Evolutionary conservation across 2,888 invertebrate genomes (phyloP), one percentile per base, ranked within the genome.

Genomic region (Cryptocheilus praepositus): DNA sequence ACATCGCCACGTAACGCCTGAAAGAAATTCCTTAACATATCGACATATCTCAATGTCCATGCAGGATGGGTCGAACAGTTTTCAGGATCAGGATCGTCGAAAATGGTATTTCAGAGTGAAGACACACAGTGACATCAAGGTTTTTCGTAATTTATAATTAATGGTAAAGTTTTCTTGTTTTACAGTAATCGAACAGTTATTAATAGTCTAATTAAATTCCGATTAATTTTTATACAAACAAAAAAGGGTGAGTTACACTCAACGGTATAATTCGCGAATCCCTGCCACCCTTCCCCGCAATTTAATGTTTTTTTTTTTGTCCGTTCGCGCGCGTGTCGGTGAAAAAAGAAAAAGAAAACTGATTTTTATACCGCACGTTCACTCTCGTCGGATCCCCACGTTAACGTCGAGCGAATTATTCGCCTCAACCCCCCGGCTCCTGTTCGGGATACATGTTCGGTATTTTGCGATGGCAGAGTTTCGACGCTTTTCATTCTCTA

Each of bases 111-210:
- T n/a, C 4, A n/a, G 16, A 49, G 16, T 49, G 16, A 16, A 49
- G 7, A 7, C 36, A 11, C 36, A 36, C 11, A 8, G 36, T 11
- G 36, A 36, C 36, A 36, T 36, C 36, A 36, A 15, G 57, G 69
- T 84, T 86, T 85, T 86, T 84, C 81, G 85, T 84, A 85, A 86
- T 86, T 85, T 84, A 86, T 86, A 86, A 86, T 86, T 86, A 86
- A 86, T 85, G 82, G 84, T 86, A 85, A 83, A 85, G 81, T 83
- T 85, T 84, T 84, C 79, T 84, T 82, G 82, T 83, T 85, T 85
- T 86, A 86, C 85, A 86, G 81, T 86, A 86, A 84, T 86, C 81
- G 79, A 86, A 86, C 86, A 86, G 84, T 86, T 84, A 86, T 85
- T 81, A 86, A 86, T 86, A 86, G 77, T 82, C 82, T 86, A 86